Evolutionary conservation across 1,140 invertebrate species (phyloP).

Genomic region (Mesaphorura yosii): DNA sequence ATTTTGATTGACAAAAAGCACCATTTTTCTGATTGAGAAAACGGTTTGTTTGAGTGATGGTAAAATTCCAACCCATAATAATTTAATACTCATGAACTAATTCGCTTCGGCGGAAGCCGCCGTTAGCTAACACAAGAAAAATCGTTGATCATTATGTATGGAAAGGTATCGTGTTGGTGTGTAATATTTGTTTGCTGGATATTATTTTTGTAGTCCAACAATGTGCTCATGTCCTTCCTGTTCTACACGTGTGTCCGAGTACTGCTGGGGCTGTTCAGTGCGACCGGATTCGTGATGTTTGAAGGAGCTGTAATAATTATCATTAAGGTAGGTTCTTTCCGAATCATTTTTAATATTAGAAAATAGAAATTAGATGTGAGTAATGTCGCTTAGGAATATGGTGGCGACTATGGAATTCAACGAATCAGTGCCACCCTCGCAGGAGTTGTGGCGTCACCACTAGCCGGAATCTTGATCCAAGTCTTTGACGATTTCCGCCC

Average conservation of each 20-base stretch:
- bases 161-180: too few relatives aligned
- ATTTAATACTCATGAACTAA: too few relatives aligned
- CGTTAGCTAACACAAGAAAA: too few relatives aligned
- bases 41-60: too few relatives aligned
- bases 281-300: slow-evolving; percentile 67
- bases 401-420: slow-evolving; percentile 67
- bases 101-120: too few relatives aligned
- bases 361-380: background rate
- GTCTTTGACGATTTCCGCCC: slow-evolving; percentile 46
- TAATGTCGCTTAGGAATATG: slow-evolving; percentile 39
- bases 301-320: slow-evolving; percentile 70
- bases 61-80: too few relatives aligned
- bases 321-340: slow-evolving; percentile 53
- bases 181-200: too few relatives aligned
- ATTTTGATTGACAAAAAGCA: too few relatives aligned
- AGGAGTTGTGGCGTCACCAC: slow-evolving; percentile 63
- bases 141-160: too few relatives aligned
- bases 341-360: background rate
- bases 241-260: slow-evolving; percentile 58
- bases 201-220: slow-evolving; percentile 39
- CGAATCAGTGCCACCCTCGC: slow-evolving; percentile 64
- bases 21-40: too few relatives aligned
- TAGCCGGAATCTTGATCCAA: slow-evolving; percentile 57
- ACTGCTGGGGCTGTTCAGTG: slow-evolving; percentile 51
- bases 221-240: slow-evolving; percentile 60